Percentiles rank a stretch among this genome's conserved stretches.
Conservation (phyloP, 2,888 invertebrate species). For the Orchesella flavescens region DNA sequence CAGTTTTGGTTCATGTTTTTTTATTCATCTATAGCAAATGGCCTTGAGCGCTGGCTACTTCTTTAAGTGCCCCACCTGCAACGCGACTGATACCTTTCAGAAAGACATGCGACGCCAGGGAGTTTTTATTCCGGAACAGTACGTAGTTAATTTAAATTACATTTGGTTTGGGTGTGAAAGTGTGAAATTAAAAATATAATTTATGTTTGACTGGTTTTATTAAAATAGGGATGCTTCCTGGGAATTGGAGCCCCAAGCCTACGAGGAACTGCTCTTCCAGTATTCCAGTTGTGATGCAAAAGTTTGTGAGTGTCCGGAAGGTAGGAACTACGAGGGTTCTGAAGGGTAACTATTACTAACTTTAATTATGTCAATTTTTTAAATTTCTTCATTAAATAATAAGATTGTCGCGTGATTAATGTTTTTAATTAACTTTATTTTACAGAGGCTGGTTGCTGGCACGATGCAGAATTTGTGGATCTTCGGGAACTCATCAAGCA, state of each 20-base stretch:
- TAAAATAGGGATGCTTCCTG: conserved; percentile 84
- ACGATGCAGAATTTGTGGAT: conserved; percentile 78
- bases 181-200: no score
- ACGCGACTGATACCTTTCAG: conserved; percentile 80
- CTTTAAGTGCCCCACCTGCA: conserved; percentile 89
- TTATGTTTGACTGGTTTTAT: not conserved
- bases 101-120: conserved; percentile 80
- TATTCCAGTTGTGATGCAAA: conserved; percentile 79
- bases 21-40: conserved; percentile 77
- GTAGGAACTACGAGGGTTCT: conserved; percentile 75
- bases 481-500: conserved; percentile 77
- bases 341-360: conserved; percentile 74
- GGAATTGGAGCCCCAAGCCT: conserved; percentile 87
- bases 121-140: conserved; percentile 87
- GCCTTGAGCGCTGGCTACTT: conserved; percentile 87
- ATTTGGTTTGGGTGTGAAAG: no score
- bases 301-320: conserved; percentile 79
- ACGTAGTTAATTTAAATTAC: conserved; percentile 73
- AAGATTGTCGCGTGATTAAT: no score
- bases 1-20: no score
- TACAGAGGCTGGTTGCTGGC: conserved; percentile 73
- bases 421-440: not conserved
- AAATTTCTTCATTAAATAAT: no score
- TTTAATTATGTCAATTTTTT: no score
- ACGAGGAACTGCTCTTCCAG: conserved; percentile 81